These are phyloP conservation scores for Molorchus minor DNA, from an alignment of 2,888 invertebrate species.

Conservation along the genomic window DNA sequence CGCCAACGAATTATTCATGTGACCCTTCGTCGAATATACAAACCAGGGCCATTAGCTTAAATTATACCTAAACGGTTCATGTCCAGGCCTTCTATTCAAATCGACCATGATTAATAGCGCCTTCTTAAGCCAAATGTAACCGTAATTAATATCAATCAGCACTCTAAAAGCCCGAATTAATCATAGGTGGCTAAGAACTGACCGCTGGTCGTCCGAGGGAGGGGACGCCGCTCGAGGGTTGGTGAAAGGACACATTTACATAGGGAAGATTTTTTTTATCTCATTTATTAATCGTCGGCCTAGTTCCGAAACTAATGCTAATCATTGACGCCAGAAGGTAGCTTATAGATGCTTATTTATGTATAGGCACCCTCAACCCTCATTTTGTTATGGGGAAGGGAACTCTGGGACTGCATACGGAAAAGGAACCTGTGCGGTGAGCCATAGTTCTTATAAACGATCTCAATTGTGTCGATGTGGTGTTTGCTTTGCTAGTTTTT, in stretches of 20 bases:
- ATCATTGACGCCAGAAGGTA: too few species aligned
- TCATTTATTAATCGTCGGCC: too few species aligned
- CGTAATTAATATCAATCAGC: conserved; percentile 49
- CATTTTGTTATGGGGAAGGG: too few species aligned
- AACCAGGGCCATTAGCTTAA: conserved; percentile 36
- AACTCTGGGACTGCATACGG: too few species aligned
- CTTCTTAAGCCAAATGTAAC: conserved; percentile 39
- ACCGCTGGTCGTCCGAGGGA: conserved; percentile 5
- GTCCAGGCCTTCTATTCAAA: conserved; percentile 39
- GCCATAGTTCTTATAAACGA: too few species aligned
- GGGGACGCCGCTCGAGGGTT: background rate
- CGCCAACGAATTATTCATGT: conserved; percentile 20
- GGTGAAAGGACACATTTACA: conserved; percentile 4
- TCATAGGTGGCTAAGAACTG: conserved; percentile 32
- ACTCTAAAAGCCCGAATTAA: conserved; percentile 43
- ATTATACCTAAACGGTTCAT: conserved; percentile 38
- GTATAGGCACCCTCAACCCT: too few species aligned
- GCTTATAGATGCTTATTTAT: too few species aligned
- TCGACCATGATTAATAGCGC: conserved; percentile 41
- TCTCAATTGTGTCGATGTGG: too few species aligned
- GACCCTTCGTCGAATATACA: conserved; percentile 31
- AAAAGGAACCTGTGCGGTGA: too few species aligned
- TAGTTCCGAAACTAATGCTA: too few species aligned
- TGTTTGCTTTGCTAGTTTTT: too few species aligned
- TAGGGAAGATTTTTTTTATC: too few species aligned